These are phyloP conservation scores for Dufourea novaeangliae DNA, from an alignment of 1,140 invertebrate species.

Conservation along the genomic window DNA sequence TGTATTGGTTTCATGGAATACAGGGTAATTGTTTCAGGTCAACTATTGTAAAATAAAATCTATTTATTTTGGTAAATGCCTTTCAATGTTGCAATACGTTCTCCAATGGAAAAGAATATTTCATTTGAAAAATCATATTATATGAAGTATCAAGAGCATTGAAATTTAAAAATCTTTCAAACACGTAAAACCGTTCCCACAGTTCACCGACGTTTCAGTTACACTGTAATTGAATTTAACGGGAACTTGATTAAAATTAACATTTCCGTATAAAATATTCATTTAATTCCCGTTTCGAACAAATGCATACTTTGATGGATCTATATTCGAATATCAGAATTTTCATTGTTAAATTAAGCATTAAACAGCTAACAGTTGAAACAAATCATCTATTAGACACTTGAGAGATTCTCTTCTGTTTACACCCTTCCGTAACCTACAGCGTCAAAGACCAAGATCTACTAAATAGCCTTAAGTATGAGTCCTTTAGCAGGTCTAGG, in stretches of 20 bases:
- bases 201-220: constrained; percentile 3
- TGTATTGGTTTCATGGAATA: too few species aligned
- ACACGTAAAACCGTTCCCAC: background rate
- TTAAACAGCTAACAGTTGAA: too few species aligned
- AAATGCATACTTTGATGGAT: background rate
- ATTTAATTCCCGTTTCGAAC: background rate
- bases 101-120: background rate
- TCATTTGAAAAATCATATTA: background rate
- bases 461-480: too few species aligned
- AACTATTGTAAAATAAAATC: too few species aligned
- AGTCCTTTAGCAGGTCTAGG: too few species aligned
- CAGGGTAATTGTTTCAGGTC: too few species aligned
- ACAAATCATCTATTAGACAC: too few species aligned
- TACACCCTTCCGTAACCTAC: too few species aligned
- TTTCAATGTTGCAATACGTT: too few species aligned
- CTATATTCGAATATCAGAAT: background rate
- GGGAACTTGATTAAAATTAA: constrained; percentile 1
- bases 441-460: too few species aligned
- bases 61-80: too few species aligned
- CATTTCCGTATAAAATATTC: constrained; percentile 2
- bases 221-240: background rate
- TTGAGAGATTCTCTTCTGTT: background rate
- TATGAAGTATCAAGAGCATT: background rate
- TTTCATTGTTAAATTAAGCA: background rate
- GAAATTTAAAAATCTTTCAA: constrained; percentile 1